A percentile compares a stretch with the other conserved stretches of the same genome.
phyloP scores from a whole-genome alignment of 2,888 invertebrate genomes.

The Himalopsyche japonica region DNA sequence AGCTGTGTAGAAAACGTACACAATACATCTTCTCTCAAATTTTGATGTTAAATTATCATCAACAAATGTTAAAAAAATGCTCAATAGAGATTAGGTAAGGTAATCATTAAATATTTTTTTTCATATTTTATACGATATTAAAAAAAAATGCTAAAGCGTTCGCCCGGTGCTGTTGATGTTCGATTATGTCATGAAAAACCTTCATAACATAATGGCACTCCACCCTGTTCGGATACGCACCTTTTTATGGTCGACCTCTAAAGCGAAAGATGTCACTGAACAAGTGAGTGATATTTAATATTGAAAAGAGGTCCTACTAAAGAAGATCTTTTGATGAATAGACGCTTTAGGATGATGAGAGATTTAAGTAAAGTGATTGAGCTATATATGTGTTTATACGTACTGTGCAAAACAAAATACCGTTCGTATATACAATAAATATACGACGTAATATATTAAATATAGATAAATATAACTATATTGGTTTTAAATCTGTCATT shows the following conservation, averaged over 20 bases:
- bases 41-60: no score
- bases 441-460: no score
- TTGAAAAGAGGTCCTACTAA: background rate
- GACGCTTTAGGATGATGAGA: background rate
- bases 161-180: background rate
- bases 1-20: no score
- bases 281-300: background rate
- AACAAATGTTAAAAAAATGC: no score
- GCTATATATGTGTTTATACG: background rate
- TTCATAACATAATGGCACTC: background rate
- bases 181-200: background rate
- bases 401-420: no score
- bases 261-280: background rate
- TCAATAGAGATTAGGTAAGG: background rate
- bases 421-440: no score
- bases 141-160: background rate
- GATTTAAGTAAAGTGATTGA: background rate
- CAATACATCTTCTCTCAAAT: no score
- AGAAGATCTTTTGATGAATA: background rate
- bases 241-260: background rate
- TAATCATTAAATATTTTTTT: background rate
- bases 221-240: background rate
- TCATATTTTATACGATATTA: background rate
- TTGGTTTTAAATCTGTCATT: no score
- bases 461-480: no score